Percentiles rank a stretch among this genome's conserved stretches.
Evolutionary conservation across 2,113 vertebrate species (phyloP).

Genomic region (Megalops atlanticus): DNA sequence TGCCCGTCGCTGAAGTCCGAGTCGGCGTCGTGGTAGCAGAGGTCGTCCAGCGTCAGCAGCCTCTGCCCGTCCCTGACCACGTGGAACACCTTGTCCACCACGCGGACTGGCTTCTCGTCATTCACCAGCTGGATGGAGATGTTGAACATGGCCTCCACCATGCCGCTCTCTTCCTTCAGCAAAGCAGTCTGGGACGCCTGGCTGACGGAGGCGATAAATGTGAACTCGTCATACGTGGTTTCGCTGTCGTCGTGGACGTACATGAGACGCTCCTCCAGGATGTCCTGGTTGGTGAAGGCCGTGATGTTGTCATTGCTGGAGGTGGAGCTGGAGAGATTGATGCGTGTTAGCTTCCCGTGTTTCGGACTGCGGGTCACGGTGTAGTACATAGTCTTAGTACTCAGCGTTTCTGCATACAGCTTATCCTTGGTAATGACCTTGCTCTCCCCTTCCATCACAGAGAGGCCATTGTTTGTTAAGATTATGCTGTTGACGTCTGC

Average conservation of each 20-base stretch:
- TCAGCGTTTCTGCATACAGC: constrained; percentile 78
- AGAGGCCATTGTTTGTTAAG: constrained; percentile 79
- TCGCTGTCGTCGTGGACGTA: constrained; percentile 89
- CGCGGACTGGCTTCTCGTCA: constrained; percentile 81
- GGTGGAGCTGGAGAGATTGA: constrained; percentile 71
- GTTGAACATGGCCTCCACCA: constrained; percentile 73
- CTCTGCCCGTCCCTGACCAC: constrained; percentile 76
- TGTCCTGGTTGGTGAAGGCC: constrained; percentile 78
- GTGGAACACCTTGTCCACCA: constrained; percentile 81
- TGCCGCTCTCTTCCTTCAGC: constrained; percentile 53
- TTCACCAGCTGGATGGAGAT: constrained; percentile 82
- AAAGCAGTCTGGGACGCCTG: constrained; percentile 50
- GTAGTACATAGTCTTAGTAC: constrained; percentile 77
- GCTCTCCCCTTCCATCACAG: constrained; percentile 82
- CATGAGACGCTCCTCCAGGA: constrained; percentile 73
- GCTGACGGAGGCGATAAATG: constrained; percentile 69
- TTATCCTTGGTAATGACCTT: constrained; percentile 78
- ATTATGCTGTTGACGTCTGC: constrained; percentile 72
- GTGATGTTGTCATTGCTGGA: constrained; percentile 69
- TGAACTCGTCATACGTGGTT: constrained; percentile 75
- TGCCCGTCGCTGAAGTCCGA: constrained; percentile 81
- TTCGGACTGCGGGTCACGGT: constrained; percentile 72
- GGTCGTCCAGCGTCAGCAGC: constrained; percentile 78
- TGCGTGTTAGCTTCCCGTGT: constrained; percentile 78
- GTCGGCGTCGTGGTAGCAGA: constrained; percentile 83